Base-by-base conservation (phyloP, 2,113 vertebrate species). In the Dicaeum eximium region DNA sequence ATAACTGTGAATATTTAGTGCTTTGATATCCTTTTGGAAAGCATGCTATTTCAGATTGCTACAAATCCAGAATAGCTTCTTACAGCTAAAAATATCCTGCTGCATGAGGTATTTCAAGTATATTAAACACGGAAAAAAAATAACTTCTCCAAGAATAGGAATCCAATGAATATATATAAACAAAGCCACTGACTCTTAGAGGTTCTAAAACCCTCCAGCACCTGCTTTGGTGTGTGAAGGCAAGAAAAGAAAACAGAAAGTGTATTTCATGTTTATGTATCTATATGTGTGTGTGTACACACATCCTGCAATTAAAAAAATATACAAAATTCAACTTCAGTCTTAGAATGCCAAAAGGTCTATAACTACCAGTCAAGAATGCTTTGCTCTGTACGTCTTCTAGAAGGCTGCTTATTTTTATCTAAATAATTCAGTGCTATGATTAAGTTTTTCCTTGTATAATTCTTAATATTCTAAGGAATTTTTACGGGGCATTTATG, bases 301-400 rank as follows among this genome's bases (percentile, higher is more conserved):
- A 35, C 4, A 69, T 27, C 24, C 38, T 40, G n/a, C 17, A 47
- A 31, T 37, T 37, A 8, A 75, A 75, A 44, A 47, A 48, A 31
- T 2, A 19, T 0, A 10, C 0, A 0, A 33, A 62, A 56, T 62
- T 61, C 25, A 48, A 31, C 14, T 42, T 75, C 13, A 48, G 17
- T n/a, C 40, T 62, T 33, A 28, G 56, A 62, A 54, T 28, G 6
- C 54, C 75, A 47, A 42, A 54, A 61, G 15, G 18, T 35, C 40
- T 35, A 8, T 33, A 53, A 18, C 16, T 27, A 67, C 14, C 17
- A 61, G 9, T 4, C 62, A 77, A 30, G 30, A 60, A 42, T 17
- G 7, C 12, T 77, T 62, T 69, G 35, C 48, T 62, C 25, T 61
- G 22, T 42, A 42, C 18, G 13, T 33, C 30, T 82, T 27, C 15